These are phyloP conservation scores for Ashinkailepas kermadecensis DNA, from an alignment of 2,888 invertebrate genomes.

Conservation along the genomic window DNA sequence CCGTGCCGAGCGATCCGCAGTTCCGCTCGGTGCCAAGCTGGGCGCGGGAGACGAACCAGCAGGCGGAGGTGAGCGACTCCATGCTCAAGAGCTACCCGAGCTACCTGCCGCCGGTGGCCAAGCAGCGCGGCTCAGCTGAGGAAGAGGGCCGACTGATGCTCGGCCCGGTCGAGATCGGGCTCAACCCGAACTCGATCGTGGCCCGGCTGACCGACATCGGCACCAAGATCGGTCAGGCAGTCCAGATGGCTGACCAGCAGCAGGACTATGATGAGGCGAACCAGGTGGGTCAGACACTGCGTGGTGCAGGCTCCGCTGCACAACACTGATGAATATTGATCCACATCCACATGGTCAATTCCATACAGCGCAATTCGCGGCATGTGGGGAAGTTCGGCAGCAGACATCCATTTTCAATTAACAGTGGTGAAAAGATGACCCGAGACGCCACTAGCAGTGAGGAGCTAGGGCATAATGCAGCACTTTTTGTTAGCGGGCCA, in stretches of 20 bases:
- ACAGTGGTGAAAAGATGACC: no score
- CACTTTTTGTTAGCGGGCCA: no score
- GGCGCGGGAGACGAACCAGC: neutral
- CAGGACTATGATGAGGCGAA: neutral
- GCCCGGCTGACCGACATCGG: conserved; percentile 4
- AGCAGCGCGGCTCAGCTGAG: neutral
- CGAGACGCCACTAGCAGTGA: no score
- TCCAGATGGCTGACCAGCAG: neutral
- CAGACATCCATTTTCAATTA: no score
- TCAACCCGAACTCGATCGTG: neutral
- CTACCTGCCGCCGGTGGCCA: neutral
- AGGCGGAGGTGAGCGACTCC: neutral
- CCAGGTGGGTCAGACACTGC: neutral
- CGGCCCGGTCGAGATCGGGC: neutral
- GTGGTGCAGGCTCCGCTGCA: no score
- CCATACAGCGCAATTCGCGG: no score
- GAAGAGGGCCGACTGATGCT: neutral
- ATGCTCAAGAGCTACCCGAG: conserved; percentile 13
- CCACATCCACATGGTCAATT: no score
- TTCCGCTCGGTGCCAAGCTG: conserved; percentile 11
- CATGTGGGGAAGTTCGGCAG: no score
- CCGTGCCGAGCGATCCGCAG: neutral
- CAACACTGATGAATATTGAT: no score
- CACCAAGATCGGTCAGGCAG: neutral
- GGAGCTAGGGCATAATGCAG: no score